Evolutionary conservation across 64 coral and sea anemone genomes (phyloP), one percentile per base, ranked within the genome.

Genomic region (Montipora foliosa): DNA sequence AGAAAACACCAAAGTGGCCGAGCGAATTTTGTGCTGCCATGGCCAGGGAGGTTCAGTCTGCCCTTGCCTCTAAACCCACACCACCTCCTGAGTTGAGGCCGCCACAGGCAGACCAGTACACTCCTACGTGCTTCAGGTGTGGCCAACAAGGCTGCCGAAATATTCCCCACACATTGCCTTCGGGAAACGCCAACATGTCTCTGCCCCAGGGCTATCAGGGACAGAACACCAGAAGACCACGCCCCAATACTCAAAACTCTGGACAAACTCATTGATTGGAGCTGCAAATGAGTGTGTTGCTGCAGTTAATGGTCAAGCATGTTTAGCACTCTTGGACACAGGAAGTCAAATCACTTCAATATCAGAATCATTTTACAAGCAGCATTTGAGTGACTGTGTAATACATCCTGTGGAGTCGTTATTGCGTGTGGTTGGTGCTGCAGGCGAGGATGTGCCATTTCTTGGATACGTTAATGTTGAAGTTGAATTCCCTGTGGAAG

Each of bases 391-490:
- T 29, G 29, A 29, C 29, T 29, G 29, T 29, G 29, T 29, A 29
- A 29, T 29, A 29, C 29, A 29, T 29, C 29, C 29, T 29, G 29
- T 37, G 1, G 29, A 37, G 29, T 1, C 29, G 29, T 29, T 29
- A 29, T 29, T 29, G 14, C 79, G 79, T 80, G 76, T 94, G 53
- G 86, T 94, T 24, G 92, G 92, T 15, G 86, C 92, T 20, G 92
- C 77, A 62, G 92, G 91, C 47, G 67, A 92, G 46, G 29, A 87
- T 29, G 91, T 94, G 6, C 86, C 92, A 44, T 94, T 81, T 74
- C 79, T 94, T 37, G 92, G 86, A 61, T 89, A 94, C 62, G 80
- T 89, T 6, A 83, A 88, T 48, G 74, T 87, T 17, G 61, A 79
- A 59, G 83, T 93, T n/a, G 60, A 57, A 29, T 93, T 93, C 19